These are phyloP conservation scores for Passer domesticus DNA, from an alignment of 2,113 vertebrate genomes.

Conservation along the genomic window DNA sequence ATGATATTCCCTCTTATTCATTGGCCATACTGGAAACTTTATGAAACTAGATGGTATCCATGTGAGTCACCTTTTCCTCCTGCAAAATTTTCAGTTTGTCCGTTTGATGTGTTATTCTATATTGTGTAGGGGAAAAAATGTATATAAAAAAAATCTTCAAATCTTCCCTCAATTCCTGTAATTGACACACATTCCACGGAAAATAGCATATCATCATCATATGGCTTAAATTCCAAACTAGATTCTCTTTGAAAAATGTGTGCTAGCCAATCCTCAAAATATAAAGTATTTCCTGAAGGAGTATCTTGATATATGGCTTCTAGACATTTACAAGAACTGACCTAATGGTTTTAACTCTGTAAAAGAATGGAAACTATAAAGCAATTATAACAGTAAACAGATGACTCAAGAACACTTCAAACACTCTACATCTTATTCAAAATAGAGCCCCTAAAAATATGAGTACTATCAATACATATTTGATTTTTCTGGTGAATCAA, in stretches of 20 bases:
- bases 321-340: background rate
- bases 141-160: no score
- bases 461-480: background rate
- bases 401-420: background rate
- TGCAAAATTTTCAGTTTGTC: background rate
- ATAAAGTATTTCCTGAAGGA: background rate
- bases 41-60: background rate
- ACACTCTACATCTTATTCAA: background rate
- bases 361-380: background rate
- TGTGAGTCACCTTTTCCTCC: background rate
- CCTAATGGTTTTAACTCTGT: background rate
- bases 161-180: background rate
- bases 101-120: background rate
- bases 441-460: background rate
- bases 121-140: background rate
- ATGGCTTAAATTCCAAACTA: background rate
- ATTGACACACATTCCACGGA: background rate
- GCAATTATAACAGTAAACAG: background rate
- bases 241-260: background rate
- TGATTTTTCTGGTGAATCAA: background rate
- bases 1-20: background rate
- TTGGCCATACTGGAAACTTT: background rate
- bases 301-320: background rate
- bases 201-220: background rate
- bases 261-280: background rate